phyloP scores from a whole-genome alignment of 2,797 vertebrate species.

The Remorina albescens region DNA sequence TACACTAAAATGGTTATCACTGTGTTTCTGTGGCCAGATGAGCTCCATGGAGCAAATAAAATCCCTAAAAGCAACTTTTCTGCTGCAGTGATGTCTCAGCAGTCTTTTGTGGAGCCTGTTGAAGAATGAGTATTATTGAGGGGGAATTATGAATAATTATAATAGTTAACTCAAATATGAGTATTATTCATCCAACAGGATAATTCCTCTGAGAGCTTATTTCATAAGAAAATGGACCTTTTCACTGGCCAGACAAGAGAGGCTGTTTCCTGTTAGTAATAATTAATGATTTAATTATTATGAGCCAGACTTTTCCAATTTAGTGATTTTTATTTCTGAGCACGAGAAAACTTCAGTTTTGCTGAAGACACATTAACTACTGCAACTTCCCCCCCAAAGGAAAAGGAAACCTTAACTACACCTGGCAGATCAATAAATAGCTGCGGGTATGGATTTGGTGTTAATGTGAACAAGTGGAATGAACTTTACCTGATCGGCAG shows the following conservation, averaged over 20 bases:
- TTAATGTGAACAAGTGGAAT: slow-evolving; percentile 31
- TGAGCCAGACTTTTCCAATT: slow-evolving; percentile 18
- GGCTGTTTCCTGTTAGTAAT: slow-evolving; percentile 26
- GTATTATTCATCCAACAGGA: slow-evolving; percentile 23
- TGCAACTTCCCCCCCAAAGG: background rate
- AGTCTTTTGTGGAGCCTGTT: slow-evolving; percentile 21
- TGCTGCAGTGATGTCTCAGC: slow-evolving; percentile 20
- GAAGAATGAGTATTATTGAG: slow-evolving; percentile 16
- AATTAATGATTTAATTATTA: slow-evolving; percentile 38
- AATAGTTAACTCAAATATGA: slow-evolving; percentile 22
- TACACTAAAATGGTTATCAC: slow-evolving; percentile 27
- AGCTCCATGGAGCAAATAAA: slow-evolving; percentile 21
- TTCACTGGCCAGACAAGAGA: slow-evolving; percentile 8
- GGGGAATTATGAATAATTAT: slow-evolving; percentile 33
- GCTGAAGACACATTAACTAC: background rate
- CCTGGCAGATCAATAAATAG: slow-evolving; percentile 25
- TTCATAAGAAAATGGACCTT: slow-evolving; percentile 6
- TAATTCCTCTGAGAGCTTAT: slow-evolving; percentile 20
- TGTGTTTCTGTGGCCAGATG: slow-evolving; percentile 12
- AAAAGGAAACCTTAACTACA: slow-evolving; percentile 15
- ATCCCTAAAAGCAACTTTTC: slow-evolving; percentile 29
- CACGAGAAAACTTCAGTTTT: background rate
- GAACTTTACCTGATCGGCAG: slow-evolving; percentile 24
- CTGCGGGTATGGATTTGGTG: slow-evolving; percentile 31
- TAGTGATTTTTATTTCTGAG: slow-evolving; percentile 23